A percentile compares a stretch with the other conserved stretches of the same genome.
Evolutionary conservation across 2,797 vertebrate species (phyloP).

Genomic region (Pseudochirops corinnae): DNA sequence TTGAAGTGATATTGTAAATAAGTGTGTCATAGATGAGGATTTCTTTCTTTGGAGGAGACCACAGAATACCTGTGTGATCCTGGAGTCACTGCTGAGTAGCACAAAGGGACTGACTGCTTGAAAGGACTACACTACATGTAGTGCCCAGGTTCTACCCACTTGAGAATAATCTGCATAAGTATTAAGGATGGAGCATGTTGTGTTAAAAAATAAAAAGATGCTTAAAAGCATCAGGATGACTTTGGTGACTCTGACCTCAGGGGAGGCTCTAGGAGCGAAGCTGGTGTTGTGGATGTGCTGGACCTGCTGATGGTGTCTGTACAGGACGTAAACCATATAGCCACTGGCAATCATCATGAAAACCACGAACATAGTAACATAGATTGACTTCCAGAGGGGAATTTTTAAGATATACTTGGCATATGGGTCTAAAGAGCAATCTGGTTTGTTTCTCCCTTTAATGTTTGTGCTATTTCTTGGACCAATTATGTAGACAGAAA

Average conservation of each 20-base stretch:
- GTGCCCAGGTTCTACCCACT: neutral
- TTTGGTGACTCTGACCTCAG: neutral
- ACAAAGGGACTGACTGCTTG: neutral
- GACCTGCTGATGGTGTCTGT: neutral
- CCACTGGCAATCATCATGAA: neutral
- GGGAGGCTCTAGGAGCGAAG: neutral
- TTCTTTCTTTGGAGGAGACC: neutral
- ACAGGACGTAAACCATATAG: neutral
- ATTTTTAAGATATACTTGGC: neutral
- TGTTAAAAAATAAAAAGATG: neutral
- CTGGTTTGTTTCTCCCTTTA: neutral
- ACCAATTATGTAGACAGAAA: neutral
- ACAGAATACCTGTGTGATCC: neutral
- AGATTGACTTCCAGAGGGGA: neutral
- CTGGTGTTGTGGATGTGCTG: neutral
- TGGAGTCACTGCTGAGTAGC: neutral
- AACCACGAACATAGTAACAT: neutral
- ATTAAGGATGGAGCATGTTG: neutral
- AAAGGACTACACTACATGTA: accelerated
- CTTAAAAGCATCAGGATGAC: neutral
- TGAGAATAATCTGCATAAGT: neutral
- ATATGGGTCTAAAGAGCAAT: neutral
- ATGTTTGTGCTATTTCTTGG: neutral
- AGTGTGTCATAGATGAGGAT: neutral
- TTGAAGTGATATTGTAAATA: neutral